phyloP scores from a whole-genome alignment of 2,113 vertebrate genomes.

The Tringa solitaria region DNA sequence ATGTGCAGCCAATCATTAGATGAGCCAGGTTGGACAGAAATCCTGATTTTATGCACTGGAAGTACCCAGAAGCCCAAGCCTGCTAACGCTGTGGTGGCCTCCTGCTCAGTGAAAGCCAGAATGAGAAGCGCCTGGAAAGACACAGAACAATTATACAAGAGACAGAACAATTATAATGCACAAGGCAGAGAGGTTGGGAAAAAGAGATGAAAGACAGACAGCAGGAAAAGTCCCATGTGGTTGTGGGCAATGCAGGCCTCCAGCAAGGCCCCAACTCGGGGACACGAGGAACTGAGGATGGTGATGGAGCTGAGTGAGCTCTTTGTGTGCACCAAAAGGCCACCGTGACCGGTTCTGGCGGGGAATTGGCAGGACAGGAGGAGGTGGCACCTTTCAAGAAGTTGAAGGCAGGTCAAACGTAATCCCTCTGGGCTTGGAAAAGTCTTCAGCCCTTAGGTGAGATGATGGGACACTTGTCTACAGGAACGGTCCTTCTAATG shows the following conservation, averaged over 20 bases:
- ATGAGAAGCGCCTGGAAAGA: background rate
- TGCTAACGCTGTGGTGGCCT: rapidly evolving
- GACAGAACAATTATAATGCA: background rate
- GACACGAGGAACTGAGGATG: background rate
- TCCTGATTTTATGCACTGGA: background rate
- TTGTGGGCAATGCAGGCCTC: background rate
- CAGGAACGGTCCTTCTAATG: background rate
- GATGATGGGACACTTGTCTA: background rate
- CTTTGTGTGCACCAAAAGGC: background rate
- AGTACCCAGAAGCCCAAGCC: background rate
- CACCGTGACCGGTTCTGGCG: background rate
- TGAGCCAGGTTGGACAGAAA: background rate
- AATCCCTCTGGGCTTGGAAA: background rate
- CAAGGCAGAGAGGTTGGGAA: background rate
- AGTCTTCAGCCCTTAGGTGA: background rate
- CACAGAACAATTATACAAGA: background rate
- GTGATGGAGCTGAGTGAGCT: background rate
- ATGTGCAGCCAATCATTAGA: background rate
- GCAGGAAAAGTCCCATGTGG: background rate
- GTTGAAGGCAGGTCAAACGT: background rate
- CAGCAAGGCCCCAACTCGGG: background rate
- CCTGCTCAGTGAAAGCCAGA: background rate
- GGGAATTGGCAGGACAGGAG: background rate
- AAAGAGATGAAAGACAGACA: background rate
- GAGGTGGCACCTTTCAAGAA: background rate